These are phyloP conservation scores for Zoanthus sansibaricus DNA, from an alignment of 92 coral and sea anemone genomes.

Conservation along the genomic window DNA sequence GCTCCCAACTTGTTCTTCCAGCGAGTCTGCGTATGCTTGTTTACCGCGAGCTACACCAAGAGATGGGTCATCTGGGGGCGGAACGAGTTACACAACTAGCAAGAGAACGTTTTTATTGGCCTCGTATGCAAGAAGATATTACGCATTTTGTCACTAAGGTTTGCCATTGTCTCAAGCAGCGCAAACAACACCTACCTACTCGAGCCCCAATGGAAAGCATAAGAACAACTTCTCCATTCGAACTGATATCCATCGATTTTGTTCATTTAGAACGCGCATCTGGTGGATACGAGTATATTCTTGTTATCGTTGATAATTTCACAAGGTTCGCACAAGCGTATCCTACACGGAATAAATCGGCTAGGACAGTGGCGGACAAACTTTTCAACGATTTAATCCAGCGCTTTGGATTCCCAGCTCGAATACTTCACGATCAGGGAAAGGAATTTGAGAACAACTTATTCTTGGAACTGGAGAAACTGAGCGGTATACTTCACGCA, in stretches of 20 bases:
- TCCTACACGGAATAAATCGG: constrained; percentile 8
- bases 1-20: constrained; percentile 51
- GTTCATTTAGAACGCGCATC: neutral
- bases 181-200: constrained; percentile 19
- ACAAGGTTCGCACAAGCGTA: constrained; percentile 6
- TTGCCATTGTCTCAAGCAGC: constrained; percentile 26
- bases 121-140: constrained; percentile 1
- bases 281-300: constrained; percentile 17
- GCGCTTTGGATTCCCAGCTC: constrained; percentile 18
- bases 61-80: constrained; percentile 50
- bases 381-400: neutral
- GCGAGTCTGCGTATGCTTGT: constrained; percentile 44
- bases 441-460: constrained; percentile 10
- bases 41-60: constrained; percentile 49
- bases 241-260: neutral
- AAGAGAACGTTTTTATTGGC: neutral
- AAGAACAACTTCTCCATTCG: constrained; percentile 16
- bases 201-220: constrained; percentile 4
- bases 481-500: neutral
- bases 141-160: constrained; percentile 3
- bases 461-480: neutral
- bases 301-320: neutral
- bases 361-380: constrained; percentile 10
- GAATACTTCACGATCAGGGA: constrained; percentile 23
- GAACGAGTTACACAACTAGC: constrained; percentile 19